Conservation (phyloP, 2,113 vertebrate species). For the Peromyscus polionotus region DNA sequence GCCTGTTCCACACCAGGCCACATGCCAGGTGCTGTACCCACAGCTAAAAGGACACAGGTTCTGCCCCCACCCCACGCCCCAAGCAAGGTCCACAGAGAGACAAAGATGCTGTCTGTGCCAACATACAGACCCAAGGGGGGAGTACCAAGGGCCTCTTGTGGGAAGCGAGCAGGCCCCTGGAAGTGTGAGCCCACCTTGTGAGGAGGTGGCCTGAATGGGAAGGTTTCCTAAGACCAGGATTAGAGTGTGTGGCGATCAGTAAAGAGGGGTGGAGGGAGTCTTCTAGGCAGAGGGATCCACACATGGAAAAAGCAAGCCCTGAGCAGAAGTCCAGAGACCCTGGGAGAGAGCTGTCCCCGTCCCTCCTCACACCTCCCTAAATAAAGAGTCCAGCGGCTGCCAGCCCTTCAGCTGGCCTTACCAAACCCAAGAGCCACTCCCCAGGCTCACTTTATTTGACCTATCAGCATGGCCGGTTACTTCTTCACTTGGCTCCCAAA, state of each 20-base stretch:
- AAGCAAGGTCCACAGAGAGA: not conserved
- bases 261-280: not conserved
- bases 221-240: not conserved
- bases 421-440: not conserved
- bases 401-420: not conserved
- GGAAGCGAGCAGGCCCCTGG: not conserved
- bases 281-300: not conserved
- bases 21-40: fast-evolving
- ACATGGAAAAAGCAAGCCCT: not conserved
- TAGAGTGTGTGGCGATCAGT: not conserved
- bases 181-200: not conserved
- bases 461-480: not conserved
- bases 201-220: not conserved
- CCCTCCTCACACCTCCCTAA: not conserved
- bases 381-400: not conserved
- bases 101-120: not conserved
- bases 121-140: not conserved
- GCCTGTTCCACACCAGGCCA: not conserved
- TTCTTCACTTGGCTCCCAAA: not conserved
- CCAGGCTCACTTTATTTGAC: not conserved
- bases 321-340: not conserved
- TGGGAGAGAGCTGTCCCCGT: not conserved
- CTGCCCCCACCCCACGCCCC: not conserved
- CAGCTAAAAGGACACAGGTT: not conserved
- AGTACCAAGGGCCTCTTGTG: not conserved